Evolutionary conservation across 2,113 vertebrate species (phyloP).

Genomic region (Fregata magnificens): DNA sequence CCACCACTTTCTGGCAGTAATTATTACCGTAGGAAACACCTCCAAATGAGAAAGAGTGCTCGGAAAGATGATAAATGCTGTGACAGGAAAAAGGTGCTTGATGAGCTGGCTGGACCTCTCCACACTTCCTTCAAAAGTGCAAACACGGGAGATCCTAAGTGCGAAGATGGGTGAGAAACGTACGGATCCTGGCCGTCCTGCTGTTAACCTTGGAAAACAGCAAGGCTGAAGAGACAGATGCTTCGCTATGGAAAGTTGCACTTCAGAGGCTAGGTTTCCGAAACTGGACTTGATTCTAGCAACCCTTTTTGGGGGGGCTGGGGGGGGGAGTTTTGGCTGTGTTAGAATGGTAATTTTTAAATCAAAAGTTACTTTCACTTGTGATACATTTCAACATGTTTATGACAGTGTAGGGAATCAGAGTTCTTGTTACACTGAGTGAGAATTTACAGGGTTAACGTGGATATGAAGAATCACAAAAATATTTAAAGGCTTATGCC

Average conservation of each 20-base stretch:
- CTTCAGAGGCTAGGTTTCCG: background rate
- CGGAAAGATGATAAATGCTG: background rate
- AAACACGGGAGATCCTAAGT: background rate
- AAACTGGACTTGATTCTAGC: background rate
- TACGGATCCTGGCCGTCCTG: too few species aligned
- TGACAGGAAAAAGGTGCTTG: background rate
- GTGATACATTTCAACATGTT: background rate
- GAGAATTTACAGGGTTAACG: background rate
- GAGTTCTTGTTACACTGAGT: background rate
- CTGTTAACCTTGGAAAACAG: too few species aligned
- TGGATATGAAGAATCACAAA: background rate
- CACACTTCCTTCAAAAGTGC: background rate
- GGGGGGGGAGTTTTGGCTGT: background rate
- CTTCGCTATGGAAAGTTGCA: background rate
- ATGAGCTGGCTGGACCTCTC: background rate
- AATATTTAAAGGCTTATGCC: background rate
- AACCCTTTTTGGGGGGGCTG: too few species aligned
- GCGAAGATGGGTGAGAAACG: background rate
- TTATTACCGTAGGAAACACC: background rate
- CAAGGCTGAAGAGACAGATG: background rate
- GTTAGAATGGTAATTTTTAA: background rate
- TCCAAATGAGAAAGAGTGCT: background rate
- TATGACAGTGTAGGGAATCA: background rate
- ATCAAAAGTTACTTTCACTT: background rate
- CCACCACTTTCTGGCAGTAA: background rate